phyloP scores from a whole-genome alignment of 2,113 vertebrate species.

The Saguinus imperator region DNA sequence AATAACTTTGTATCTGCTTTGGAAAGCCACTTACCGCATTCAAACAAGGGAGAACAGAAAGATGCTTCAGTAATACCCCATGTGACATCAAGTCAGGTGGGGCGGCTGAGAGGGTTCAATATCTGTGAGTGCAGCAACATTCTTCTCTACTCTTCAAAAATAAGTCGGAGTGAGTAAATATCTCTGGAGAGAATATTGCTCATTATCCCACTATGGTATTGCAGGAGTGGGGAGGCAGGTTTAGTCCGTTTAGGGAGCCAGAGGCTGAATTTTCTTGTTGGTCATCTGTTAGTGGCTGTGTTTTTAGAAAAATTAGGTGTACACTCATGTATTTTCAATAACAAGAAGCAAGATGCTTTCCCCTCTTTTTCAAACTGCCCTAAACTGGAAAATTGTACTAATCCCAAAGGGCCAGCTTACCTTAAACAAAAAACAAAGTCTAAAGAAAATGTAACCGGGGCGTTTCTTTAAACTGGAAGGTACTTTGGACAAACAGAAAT shows the following conservation, averaged over 20 bases:
- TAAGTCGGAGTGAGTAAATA: neutral
- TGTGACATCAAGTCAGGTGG: neutral
- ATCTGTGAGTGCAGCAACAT: neutral
- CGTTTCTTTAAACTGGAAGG: constrained; percentile 12
- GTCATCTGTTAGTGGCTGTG: neutral
- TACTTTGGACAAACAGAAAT: constrained; percentile 49
- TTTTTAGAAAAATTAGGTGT: constrained; percentile 40
- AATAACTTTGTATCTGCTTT: neutral
- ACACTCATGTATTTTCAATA: constrained; percentile 38
- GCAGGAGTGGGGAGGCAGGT: neutral
- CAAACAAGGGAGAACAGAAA: neutral
- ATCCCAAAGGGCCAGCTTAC: neutral
- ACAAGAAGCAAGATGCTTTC: constrained; percentile 12
- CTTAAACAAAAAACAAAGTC: constrained; percentile 30
- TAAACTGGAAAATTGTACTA: constrained; percentile 21
- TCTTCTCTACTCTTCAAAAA: neutral
- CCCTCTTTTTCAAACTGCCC: constrained; percentile 43
- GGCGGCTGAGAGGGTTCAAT: neutral
- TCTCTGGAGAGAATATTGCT: constrained; percentile 1
- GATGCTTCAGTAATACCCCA: neutral
- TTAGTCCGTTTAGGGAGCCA: neutral
- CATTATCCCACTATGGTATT: neutral
- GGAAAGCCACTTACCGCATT: neutral
- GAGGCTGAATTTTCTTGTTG: neutral
- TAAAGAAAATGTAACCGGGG: constrained; percentile 24